A percentile compares a stretch with the other conserved stretches of the same genome.
phyloP scores from a whole-genome alignment of 2,797 vertebrate species.

The Petrocephalus sullivani region DNA sequence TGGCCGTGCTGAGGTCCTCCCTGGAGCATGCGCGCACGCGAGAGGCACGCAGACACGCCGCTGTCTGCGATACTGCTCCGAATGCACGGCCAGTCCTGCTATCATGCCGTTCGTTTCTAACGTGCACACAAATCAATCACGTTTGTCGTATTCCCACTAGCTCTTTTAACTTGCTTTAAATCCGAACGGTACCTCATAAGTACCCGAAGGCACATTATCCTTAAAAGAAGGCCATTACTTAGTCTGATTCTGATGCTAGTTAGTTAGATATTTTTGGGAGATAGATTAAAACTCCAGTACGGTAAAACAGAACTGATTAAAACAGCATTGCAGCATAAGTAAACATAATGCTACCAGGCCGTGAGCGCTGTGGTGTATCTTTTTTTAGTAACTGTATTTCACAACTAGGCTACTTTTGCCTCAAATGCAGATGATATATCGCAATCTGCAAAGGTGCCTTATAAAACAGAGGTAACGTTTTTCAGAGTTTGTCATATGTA shows the following conservation, averaged over 20 bases:
- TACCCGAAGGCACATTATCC: not conserved
- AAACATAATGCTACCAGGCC: not conserved
- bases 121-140: not conserved
- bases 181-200: not conserved
- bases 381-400: not conserved
- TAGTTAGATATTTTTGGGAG: not conserved
- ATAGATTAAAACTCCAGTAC: not conserved
- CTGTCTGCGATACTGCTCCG: not conserved
- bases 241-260: not conserved
- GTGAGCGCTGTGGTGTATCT: not conserved
- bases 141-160: not conserved
- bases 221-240: not conserved
- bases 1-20: not conserved
- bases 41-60: not conserved
- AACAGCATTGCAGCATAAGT: not conserved
- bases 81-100: not conserved
- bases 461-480: not conserved
- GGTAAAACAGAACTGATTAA: conserved; percentile 27
- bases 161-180: not conserved
- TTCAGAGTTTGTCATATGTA: not conserved
- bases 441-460: not conserved
- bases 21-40: not conserved
- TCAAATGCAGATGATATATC: conserved; percentile 1
- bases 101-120: not conserved
- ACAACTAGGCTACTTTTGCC: not conserved